Evolutionary conservation across 92 coral and sea anemone genomes (phyloP).

Genomic region (Blastomussa wellsi): DNA sequence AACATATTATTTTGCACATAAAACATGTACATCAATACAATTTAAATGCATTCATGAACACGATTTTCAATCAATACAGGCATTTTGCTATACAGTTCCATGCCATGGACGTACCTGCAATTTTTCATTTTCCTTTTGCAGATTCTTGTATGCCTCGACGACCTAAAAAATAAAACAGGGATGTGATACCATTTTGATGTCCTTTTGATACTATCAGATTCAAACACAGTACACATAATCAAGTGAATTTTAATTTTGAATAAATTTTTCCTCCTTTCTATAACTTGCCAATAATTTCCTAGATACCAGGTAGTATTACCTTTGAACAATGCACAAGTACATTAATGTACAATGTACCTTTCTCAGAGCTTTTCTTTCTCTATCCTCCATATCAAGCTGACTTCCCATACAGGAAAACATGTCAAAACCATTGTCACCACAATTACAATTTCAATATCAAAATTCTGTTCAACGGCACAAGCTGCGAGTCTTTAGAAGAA

Average conservation of each 20-base stretch:
- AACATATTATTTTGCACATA: neutral
- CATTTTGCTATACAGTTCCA: neutral
- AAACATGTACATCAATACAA: neutral
- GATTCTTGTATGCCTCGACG: constrained; percentile 94
- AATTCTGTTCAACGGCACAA: no score
- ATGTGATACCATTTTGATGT: neutral
- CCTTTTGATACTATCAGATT: neutral
- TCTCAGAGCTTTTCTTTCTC: constrained; percentile 19
- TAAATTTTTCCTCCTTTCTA: neutral
- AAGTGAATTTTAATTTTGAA: neutral
- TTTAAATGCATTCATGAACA: neutral
- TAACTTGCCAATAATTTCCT: neutral
- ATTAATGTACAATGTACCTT: constrained; percentile 18
- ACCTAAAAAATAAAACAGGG: constrained; percentile 53
- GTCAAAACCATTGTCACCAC: constrained; percentile 14
- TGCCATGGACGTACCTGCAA: constrained; percentile 65
- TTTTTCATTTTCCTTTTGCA: constrained; percentile 96
- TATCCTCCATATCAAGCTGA: constrained; percentile 15
- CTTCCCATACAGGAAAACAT: constrained; percentile 51
- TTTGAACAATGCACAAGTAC: no score
- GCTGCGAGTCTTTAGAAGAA: neutral
- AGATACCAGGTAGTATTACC: neutral
- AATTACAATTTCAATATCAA: neutral
- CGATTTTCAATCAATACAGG: neutral
- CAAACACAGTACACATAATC: neutral